Evolutionary conservation across 2,888 invertebrate genomes (phyloP).

Genomic region (Digitonthophagus gazella): DNA sequence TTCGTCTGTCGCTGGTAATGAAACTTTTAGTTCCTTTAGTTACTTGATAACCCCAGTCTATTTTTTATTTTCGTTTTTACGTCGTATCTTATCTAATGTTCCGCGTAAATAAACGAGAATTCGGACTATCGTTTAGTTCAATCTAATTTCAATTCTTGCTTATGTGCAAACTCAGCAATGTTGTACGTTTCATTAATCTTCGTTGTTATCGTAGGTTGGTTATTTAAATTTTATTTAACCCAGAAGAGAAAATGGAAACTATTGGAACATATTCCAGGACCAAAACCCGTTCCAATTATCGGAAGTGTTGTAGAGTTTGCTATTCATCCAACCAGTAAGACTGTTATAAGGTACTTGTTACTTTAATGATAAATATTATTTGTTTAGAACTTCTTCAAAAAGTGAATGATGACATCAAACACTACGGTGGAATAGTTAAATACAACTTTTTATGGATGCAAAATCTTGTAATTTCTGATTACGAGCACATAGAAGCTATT

Average conservation of each 20-base stretch:
- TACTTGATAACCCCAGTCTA: no score
- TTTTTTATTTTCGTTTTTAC: neutral
- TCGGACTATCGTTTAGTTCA: no score
- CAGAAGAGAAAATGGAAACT: conserved; percentile 2
- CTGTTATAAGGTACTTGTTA: neutral
- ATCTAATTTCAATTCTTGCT: no score
- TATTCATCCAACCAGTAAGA: conserved; percentile 3
- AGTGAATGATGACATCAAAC: conserved; percentile 18
- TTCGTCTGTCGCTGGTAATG: no score
- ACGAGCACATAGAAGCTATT: conserved; percentile 31
- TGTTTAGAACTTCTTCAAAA: conserved; percentile 29
- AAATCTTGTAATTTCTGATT: conserved; percentile 28
- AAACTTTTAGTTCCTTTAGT: no score
- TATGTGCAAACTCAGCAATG: no score
- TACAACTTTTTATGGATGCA: conserved; percentile 25
- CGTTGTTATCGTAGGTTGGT: neutral
- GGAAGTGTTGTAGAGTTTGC: conserved; percentile 11
- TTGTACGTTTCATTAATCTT: neutral
- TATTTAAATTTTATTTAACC: conserved; percentile 1
- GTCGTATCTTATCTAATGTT: neutral
- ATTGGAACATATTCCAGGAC: conserved; percentile 16
- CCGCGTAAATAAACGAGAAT: neutral
- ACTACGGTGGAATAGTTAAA: conserved; percentile 27
- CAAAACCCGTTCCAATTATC: conserved; percentile 1
- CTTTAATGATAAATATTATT: neutral